Evolutionary conservation across 2,888 invertebrate genomes (phyloP).

Genomic region (Drosophila austrosaltans): DNA sequence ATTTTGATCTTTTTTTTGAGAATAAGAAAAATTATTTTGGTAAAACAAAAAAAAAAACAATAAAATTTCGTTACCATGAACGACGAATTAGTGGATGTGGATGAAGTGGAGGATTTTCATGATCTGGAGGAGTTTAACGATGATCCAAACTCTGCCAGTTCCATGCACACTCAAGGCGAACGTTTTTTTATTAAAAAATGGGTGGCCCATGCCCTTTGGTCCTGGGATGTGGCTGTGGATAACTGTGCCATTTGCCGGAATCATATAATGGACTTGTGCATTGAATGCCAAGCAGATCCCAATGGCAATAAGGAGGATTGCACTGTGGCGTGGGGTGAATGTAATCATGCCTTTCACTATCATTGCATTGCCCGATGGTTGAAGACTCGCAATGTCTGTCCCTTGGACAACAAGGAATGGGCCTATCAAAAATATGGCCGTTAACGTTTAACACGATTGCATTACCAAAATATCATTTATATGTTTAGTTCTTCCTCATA

Average conservation of each 20-base stretch:
- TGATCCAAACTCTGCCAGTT: constrained; percentile 84
- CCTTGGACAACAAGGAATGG: constrained; percentile 99
- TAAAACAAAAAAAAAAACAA: background rate
- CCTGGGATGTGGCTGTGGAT: constrained; percentile 99
- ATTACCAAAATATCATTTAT: no score
- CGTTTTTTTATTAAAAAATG: constrained; percentile 99
- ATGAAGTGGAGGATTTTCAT: constrained; percentile 88
- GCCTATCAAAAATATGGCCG: constrained; percentile 98
- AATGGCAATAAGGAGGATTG: constrained; percentile 99
- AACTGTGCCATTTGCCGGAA: constrained; percentile 99
- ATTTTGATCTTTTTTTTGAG: background rate
- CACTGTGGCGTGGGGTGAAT: constrained; percentile 99
- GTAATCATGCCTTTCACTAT: constrained; percentile 99
- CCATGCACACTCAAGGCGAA: constrained; percentile 94
- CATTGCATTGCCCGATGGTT: constrained; percentile 99
- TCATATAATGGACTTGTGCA: constrained; percentile 99
- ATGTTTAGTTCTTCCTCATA: no score
- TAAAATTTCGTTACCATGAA: constrained; percentile 23
- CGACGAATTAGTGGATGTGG: constrained; percentile 89
- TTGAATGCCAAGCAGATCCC: constrained; percentile 99
- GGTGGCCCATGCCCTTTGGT: constrained; percentile 99
- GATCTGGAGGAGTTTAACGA: constrained; percentile 84
- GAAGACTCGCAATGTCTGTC: constrained; percentile 99
- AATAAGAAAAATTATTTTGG: background rate
- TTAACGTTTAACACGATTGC: constrained; percentile 37